Conservation (phyloP, 2,113 vertebrate genomes). For the Chaetura pelagica region DNA sequence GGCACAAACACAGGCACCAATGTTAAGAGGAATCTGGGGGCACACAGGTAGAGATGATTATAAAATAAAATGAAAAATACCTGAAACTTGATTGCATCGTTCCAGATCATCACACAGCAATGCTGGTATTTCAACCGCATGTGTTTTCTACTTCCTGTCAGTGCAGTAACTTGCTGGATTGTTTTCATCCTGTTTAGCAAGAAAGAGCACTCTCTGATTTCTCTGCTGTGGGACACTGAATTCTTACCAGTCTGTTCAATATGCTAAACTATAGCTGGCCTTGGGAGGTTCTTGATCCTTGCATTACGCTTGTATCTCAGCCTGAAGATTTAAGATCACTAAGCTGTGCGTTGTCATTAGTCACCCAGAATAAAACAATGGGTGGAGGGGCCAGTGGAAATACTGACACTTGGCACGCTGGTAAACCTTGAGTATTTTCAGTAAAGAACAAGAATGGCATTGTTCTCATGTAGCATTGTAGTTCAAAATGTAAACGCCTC, state of each 20-base stretch:
- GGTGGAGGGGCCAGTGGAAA: neutral
- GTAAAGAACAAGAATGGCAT: neutral
- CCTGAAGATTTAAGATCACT: neutral
- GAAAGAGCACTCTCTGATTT: neutral
- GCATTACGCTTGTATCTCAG: neutral
- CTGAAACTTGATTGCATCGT: neutral
- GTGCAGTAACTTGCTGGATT: neutral
- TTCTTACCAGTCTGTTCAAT: neutral
- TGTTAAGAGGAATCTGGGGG: neutral
- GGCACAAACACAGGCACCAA: neutral
- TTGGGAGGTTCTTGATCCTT: neutral
- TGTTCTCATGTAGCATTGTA: neutral
- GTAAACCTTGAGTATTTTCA: neutral
- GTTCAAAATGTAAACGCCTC: neutral
- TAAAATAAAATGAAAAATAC: neutral
- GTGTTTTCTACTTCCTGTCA: neutral
- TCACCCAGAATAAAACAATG: neutral
- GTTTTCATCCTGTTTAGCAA: neutral
- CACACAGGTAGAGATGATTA: neutral
- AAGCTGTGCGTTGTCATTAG: neutral
- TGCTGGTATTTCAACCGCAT: neutral
- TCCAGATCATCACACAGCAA: neutral
- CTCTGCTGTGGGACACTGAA: neutral
- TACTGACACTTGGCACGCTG: neutral
- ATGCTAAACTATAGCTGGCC: neutral